These are phyloP conservation scores for Heterodera schachtii DNA, from an alignment of 1,140 invertebrate species.

Conservation along the genomic window DNA sequence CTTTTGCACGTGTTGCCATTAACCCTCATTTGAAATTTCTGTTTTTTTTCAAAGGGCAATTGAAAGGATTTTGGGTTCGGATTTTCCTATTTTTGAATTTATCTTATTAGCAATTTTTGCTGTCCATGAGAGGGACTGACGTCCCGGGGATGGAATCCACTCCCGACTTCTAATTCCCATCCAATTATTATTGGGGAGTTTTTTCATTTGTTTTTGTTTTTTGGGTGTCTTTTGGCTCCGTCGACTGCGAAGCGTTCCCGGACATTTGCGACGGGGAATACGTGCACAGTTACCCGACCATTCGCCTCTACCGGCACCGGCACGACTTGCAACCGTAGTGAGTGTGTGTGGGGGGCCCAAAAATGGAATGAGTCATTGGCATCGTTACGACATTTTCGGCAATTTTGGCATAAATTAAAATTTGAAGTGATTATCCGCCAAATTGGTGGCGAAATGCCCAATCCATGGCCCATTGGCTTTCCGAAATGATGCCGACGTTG, in stretches of 20 bases:
- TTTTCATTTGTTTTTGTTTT: background rate
- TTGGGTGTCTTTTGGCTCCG: conserved; percentile 72
- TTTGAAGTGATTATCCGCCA: conserved; percentile 56
- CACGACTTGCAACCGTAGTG: conserved; percentile 34
- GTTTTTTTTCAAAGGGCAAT: too few species aligned
- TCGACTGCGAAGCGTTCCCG: conserved; percentile 74
- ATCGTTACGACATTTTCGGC: background rate
- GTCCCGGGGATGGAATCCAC: too few species aligned
- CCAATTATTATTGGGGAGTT: background rate
- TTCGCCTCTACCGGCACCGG: conserved; percentile 73
- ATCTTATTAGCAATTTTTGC: too few species aligned
- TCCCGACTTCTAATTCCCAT: too few species aligned
- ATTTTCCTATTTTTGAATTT: too few species aligned
- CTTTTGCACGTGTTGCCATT: too few species aligned
- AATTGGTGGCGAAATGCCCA: conserved; percentile 64
- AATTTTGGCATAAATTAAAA: conserved; percentile 24
- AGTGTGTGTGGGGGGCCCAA: background rate
- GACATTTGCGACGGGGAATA: conserved; percentile 71
- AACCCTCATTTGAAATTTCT: too few species aligned
- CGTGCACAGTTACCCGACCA: conserved; percentile 75
- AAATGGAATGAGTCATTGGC: too few species aligned
- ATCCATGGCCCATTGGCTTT: conserved; percentile 60
- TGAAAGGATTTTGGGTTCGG: too few species aligned
- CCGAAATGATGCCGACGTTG: conserved; percentile 54
- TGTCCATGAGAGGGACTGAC: too few species aligned